Evolutionary conservation across 2,888 invertebrate genomes (phyloP), one percentile per base, ranked within the genome.

Genomic region (Drosophila eohydei): DNA sequence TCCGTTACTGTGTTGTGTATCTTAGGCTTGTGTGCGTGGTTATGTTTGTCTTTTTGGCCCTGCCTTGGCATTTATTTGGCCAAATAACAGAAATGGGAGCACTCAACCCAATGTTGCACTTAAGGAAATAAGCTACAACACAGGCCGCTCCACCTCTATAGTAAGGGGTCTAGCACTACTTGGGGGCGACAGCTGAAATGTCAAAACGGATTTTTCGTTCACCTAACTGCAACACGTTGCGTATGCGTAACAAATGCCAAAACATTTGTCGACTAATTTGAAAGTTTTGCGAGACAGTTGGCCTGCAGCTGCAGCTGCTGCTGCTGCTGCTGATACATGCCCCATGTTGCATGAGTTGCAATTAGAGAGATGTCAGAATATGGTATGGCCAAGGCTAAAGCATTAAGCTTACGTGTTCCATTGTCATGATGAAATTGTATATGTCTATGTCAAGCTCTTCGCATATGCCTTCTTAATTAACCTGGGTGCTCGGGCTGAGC

Each of bases 81-180:
- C 70, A 72, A n/a, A 66, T 60, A 74, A 61, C 48, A 65, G 48
- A 54, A 36, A 44, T 57, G 48, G 50, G 44, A 54, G 38, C 69
- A 83, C 54, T 67, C 76, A 84, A 78, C 69, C 83, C 76, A 80
- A 83, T 86, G 83, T 71, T 85, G 88, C 84, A 85, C 84, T 85
- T 86, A 86, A 77, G 71, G 76, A 85, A 88, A 88, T 85, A 73
- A 74, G 81, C 73, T 52, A 85, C 36, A 7, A 3, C 16, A 40
- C 5, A n/a, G 11, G 3, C 52, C 12, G 4, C 43, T 11, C 9
- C 21, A 8, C 1, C 30, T 5, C 4, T 30, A 16, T 3, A n/a
- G 9, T 30, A 3, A 26, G 30, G 4, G 30, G n/a, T 26, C 26
- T 30, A 48, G 48, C 48, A 46, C 46, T 9, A 30, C 28, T 46